Conservation (phyloP, 2,113 vertebrate genomes). For the Climacteris rufus region DNA sequence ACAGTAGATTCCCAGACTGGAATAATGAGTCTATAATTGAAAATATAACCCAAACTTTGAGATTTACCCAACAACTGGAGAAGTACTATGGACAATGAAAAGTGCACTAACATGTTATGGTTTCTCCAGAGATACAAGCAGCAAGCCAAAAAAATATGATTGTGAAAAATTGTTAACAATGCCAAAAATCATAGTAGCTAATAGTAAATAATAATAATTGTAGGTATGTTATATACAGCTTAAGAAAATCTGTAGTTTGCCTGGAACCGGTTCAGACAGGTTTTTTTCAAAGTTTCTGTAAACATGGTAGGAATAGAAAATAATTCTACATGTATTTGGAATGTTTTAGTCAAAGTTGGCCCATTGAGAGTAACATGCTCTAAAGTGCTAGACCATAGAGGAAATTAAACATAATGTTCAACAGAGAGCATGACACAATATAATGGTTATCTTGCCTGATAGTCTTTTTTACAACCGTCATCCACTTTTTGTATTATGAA, state of each 20-base stretch:
- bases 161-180: background rate
- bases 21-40: background rate
- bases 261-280: background rate
- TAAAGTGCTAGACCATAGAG: background rate
- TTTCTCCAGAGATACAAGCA: background rate
- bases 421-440: background rate
- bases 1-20: background rate
- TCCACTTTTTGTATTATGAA: background rate
- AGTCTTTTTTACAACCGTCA: background rate
- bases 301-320: background rate
- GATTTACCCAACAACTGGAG: background rate
- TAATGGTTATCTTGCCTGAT: background rate
- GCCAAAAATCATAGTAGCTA: background rate
- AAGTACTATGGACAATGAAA: background rate
- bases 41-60: background rate
- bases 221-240: background rate
- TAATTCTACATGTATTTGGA: background rate
- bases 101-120: accelerated
- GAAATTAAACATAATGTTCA: background rate
- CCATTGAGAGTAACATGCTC: background rate
- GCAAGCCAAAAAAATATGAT: background rate
- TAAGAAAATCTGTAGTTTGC: background rate
- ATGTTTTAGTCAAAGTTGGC: background rate
- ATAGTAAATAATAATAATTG: background rate
- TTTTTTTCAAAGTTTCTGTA: background rate